A percentile compares a stretch with the other conserved stretches of the same genome.
These are phyloP conservation scores for Nycticryphes semicollaris DNA, from an alignment of 2,113 vertebrate genomes.

Conservation along the genomic window DNA sequence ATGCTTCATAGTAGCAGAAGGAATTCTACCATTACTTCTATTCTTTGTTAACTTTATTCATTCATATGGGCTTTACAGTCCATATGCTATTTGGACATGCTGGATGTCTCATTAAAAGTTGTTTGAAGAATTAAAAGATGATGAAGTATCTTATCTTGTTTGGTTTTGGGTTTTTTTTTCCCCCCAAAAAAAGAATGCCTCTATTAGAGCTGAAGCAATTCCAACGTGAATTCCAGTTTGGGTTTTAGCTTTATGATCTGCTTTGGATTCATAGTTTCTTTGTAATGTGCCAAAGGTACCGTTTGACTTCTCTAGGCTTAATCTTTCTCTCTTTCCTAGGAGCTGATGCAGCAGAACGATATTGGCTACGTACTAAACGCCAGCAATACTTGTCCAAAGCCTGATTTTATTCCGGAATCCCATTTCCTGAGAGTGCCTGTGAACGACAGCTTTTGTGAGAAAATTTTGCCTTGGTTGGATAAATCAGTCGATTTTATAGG, in stretches of 20 bases:
- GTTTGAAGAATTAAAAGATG: background rate
- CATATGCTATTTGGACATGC: background rate
- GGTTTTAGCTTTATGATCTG: background rate
- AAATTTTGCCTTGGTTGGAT: constrained; percentile 96
- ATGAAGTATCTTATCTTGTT: background rate
- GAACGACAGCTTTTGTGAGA: constrained; percentile 97
- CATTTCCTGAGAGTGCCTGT: constrained; percentile 95
- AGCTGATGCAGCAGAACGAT: constrained; percentile 95
- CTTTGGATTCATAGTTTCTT: background rate
- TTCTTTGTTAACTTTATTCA: background rate
- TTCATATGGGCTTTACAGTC: background rate
- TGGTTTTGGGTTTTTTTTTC: background rate
- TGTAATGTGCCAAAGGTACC: background rate
- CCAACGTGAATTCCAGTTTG: background rate
- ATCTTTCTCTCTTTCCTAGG: constrained; percentile 70
- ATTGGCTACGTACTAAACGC: constrained; percentile 92
- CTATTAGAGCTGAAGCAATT: background rate
- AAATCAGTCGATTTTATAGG: constrained; percentile 96
- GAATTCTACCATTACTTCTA: background rate
- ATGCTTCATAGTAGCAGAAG: background rate
- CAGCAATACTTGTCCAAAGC: constrained; percentile 95
- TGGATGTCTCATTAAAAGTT: background rate
- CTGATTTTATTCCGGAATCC: constrained; percentile 92
- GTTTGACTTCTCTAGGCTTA: background rate
- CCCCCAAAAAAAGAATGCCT: background rate